Evolutionary conservation across 2,797 vertebrate species (phyloP).

Genomic region (Centroberyx gerrardi): DNA sequence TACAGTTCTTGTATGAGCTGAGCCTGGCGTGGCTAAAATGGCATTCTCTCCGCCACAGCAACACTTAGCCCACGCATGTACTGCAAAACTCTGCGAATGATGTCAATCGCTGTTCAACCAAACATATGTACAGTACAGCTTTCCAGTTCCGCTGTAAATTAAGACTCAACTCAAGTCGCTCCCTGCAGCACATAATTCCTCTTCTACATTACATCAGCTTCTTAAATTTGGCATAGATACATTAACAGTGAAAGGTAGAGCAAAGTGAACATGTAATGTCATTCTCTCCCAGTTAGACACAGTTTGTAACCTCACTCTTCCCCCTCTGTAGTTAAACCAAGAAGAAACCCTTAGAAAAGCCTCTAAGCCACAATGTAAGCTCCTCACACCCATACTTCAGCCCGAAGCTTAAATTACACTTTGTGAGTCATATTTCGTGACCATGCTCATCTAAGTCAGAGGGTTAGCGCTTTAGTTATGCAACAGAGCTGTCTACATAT

Average conservation of each 20-base stretch:
- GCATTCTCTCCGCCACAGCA: constrained; percentile 8
- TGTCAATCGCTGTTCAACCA: constrained; percentile 6
- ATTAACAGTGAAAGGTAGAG: not conserved
- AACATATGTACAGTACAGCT: not conserved
- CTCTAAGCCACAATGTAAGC: constrained; percentile 45
- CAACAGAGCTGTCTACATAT: constrained; percentile 22
- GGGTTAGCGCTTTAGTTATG: constrained; percentile 30
- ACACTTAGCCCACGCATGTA: not conserved
- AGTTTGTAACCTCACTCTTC: constrained; percentile 8
- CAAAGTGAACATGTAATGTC: constrained; percentile 1
- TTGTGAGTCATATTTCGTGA: constrained; percentile 52
- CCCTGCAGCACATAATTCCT: not conserved
- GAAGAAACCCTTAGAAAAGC: constrained; percentile 41
- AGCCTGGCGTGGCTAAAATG: not conserved
- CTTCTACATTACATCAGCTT: not conserved
- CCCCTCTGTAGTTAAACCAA: constrained; percentile 29
- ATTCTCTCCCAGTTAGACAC: constrained; percentile 3
- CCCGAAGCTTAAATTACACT: constrained; percentile 40
- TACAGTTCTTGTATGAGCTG: constrained; percentile 26
- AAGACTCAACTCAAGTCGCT: not conserved
- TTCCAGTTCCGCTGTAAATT: not conserved
- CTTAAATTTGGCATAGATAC: not conserved
- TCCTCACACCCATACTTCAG: constrained; percentile 23
- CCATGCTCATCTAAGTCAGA: constrained; percentile 21
- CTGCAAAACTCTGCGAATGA: not conserved